phyloP scores from a whole-genome alignment of 1,140 invertebrate genomes.

The Drosophila bipectinata region DNA sequence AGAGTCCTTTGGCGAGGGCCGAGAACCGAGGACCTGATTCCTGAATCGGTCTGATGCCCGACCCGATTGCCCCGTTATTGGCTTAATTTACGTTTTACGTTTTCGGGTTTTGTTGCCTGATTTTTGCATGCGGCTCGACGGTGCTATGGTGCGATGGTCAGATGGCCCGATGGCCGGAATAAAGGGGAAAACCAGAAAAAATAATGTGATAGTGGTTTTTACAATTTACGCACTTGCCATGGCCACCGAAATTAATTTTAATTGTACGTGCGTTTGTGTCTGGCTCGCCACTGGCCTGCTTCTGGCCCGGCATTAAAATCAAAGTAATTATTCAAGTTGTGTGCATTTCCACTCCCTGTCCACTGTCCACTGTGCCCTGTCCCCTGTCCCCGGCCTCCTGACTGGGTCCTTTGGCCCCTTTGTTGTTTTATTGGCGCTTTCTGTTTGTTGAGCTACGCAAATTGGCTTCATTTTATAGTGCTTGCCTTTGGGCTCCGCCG shows the following conservation, averaged over 20 bases:
- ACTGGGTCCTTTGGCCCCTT: background rate
- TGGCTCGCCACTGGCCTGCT: constrained; percentile 25
- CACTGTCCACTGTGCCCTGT: constrained; percentile 4
- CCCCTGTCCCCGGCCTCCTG: background rate
- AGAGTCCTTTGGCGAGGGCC: constrained; percentile 34
- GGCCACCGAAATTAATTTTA: constrained; percentile 77
- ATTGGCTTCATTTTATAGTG: constrained; percentile 74
- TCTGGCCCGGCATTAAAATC: constrained; percentile 63
- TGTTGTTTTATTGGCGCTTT: constrained; percentile 44
- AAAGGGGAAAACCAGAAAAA: constrained; percentile 49
- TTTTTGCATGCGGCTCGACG: constrained; percentile 28
- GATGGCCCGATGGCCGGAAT: constrained; percentile 10
- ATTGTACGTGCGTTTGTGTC: constrained; percentile 59
- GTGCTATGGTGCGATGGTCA: constrained; percentile 15
- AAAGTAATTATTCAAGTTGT: constrained; percentile 80
- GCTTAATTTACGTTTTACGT: constrained; percentile 79
- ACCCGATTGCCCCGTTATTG: constrained; percentile 56
- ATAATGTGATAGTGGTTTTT: constrained; percentile 81
- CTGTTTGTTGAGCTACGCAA: constrained; percentile 54
- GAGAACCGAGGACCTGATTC: constrained; percentile 17
- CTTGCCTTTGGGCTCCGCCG: constrained; percentile 49
- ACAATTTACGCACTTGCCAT: constrained; percentile 77
- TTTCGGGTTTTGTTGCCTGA: constrained; percentile 60
- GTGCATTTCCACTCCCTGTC: constrained; percentile 33
- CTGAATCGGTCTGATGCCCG: constrained; percentile 36